Conservation (phyloP, 1,140 invertebrate genomes). For the Drosophila trapezifrons region DNA sequence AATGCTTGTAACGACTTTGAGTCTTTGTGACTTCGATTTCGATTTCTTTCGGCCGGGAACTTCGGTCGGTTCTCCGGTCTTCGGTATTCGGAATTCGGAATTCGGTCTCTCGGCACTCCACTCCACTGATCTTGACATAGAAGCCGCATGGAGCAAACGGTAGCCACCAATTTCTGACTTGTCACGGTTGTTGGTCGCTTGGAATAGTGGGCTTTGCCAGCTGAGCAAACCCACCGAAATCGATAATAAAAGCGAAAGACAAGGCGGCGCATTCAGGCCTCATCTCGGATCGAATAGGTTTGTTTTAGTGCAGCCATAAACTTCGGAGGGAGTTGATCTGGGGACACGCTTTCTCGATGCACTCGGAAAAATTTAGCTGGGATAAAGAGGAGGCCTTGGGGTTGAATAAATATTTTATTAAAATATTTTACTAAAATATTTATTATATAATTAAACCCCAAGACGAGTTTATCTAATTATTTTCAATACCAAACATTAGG, state of each 20-base stretch:
- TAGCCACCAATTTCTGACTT: slow-evolving; percentile 29
- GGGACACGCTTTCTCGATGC: slow-evolving; percentile 37
- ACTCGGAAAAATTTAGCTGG: slow-evolving; percentile 1
- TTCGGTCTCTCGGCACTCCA: not conserved
- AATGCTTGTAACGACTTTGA: slow-evolving; percentile 62
- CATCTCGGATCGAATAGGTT: slow-evolving; percentile 26
- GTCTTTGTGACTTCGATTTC: slow-evolving; percentile 30
- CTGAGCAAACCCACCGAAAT: slow-evolving; percentile 40
- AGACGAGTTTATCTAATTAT: no score
- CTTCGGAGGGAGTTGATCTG: slow-evolving; percentile 12
- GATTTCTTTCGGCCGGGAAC: slow-evolving; percentile 25
- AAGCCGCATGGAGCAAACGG: slow-evolving; percentile 43
- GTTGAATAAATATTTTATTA: no score
- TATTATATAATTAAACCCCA: no score
- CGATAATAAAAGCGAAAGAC: slow-evolving; percentile 33
- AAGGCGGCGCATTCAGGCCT: slow-evolving; percentile 30
- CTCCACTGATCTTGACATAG: slow-evolving; percentile 72
- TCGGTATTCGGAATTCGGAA: not conserved
- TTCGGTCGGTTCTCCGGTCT: slow-evolving; percentile 4
- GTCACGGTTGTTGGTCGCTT: slow-evolving; percentile 22
- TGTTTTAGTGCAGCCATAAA: slow-evolving; percentile 42
- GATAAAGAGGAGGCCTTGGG: not conserved
- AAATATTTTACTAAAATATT: no score
- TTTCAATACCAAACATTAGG: no score
- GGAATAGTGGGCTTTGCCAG: slow-evolving; percentile 29